A percentile compares a stretch with the other conserved stretches of the same genome.
Evolutionary conservation across 92 coral and sea anemone genomes (phyloP).

Genomic region (Epizoanthus stellaris): DNA sequence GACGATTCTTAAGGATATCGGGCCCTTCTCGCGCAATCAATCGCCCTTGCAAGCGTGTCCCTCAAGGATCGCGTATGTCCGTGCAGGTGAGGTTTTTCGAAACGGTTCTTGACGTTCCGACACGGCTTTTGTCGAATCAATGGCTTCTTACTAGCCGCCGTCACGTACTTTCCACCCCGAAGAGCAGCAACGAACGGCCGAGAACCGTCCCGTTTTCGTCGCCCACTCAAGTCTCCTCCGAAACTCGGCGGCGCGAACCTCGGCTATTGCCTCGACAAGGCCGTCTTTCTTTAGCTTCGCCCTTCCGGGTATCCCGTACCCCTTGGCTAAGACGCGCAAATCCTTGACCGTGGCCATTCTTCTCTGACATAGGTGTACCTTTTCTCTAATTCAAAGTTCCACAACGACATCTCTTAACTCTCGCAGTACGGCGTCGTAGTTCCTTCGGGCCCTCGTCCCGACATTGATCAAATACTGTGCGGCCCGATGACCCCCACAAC

Average conservation of each 20-base stretch:
- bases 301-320: background rate
- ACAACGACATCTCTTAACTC: no score
- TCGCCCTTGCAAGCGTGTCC: slow-evolving; percentile 13
- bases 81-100: slow-evolving; percentile 22
- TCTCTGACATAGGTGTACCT: no score
- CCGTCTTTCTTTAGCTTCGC: background rate
- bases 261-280: background rate
- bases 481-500: no score
- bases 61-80: slow-evolving; percentile 2
- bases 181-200: background rate
- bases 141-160: background rate
- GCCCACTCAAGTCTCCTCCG: background rate
- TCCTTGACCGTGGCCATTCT: background rate
- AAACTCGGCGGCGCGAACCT: background rate
- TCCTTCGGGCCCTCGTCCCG: no score
- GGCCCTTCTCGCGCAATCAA: slow-evolving; percentile 16
- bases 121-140: no score
- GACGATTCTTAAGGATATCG: background rate
- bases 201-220: background rate
- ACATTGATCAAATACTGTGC: no score
- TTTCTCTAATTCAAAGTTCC: no score
- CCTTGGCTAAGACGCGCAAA: background rate
- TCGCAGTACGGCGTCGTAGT: no score
- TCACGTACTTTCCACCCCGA: background rate
- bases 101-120: background rate